Conservation (phyloP, 53 echinoderm and acorn worm species). For the Echinometra lucunter region DNA sequence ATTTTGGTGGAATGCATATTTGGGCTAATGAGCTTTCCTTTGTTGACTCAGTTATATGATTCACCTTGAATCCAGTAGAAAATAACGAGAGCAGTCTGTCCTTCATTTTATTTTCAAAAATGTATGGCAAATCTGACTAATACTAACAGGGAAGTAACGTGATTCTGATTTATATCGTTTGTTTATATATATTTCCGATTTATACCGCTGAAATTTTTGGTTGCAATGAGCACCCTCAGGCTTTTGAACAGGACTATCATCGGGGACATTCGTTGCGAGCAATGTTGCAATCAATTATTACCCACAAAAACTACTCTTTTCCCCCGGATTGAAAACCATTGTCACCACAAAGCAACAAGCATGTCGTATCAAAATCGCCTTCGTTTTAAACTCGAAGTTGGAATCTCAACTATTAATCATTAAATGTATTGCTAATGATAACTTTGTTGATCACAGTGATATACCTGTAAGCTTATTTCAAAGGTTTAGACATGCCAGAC, state of each 20-base stretch:
- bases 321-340: background rate
- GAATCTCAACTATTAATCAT: too few species aligned
- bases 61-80: background rate
- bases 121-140: too few species aligned
- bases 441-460: too few species aligned
- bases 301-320: too few species aligned
- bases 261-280: background rate
- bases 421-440: too few species aligned
- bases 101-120: background rate
- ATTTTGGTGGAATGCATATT: constrained; percentile 24
- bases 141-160: background rate
- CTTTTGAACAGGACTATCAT: background rate
- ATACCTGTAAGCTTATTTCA: too few species aligned
- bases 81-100: background rate
- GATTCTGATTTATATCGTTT: background rate
- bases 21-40: background rate
- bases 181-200: too few species aligned
- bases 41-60: background rate
- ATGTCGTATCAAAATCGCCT: too few species aligned
- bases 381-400: too few species aligned
- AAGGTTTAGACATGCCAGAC: too few species aligned
- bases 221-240: background rate
- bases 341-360: background rate
- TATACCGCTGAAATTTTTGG: background rate
- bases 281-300: too few species aligned